Base-by-base conservation (phyloP, 2,113 vertebrate genomes). In the Terrapene triunguis region DNA sequence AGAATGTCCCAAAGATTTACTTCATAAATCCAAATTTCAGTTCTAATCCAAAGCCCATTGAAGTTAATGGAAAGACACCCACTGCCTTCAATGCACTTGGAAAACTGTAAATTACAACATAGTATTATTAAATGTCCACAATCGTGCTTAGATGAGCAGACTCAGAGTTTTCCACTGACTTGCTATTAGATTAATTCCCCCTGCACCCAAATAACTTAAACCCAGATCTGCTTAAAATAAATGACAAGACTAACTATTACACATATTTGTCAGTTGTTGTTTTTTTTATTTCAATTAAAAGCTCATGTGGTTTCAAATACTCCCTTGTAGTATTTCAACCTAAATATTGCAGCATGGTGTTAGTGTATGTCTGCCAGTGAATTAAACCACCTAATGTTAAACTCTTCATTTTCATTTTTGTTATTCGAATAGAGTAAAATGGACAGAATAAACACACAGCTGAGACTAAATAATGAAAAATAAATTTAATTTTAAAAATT, bases 1-100 rank as follows among this genome's bases (percentile, higher is more conserved):
- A 91, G 74, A n/a, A 8, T 74, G 51, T 94, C n/a, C 47, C 51
- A 89, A 95, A 93, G 80, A 79, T 90, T 95, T 90, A 95, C 82
- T 95, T 94, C 59, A 92, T 96, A 86, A 91, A 53, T 9, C 5
- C 8, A 47, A 69, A 44, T 89, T 90, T 88, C 89, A 80, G 32
- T 90, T 1, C 0, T n/a, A 93, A 22, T 85, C 82, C 87, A 88
- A 96, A 96, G 82, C 47, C n/a, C 38, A 81, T 1, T 38, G 65
- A 72, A 72, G 19, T 38, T 38, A 38, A 72, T 72, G 65, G 19
- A 72, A 72, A 72, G 65, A 72, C n/a, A 38, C 65, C 17, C 17
- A n/a, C 65, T 72, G n/a, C 19, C 17, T 72, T n/a, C n/a, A 82
- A 69, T 5, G 90, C 57, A 38, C 95, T 89, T 89, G 84, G 38